Evolutionary conservation across 2,113 vertebrate genomes (phyloP).

Genomic region (Alligator mississippiensis): DNA sequence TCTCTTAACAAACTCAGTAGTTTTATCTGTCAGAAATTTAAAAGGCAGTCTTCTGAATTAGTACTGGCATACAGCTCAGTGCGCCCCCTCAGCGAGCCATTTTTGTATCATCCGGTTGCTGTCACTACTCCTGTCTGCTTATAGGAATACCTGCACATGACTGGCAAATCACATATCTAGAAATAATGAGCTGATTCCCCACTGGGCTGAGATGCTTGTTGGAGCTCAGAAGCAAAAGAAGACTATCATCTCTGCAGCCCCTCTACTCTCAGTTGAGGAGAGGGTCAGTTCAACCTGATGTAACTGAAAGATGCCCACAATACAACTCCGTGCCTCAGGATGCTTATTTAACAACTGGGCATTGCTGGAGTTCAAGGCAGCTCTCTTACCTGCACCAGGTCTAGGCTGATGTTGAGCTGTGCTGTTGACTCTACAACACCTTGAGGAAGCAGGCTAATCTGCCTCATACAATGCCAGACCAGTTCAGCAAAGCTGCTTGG

Average conservation of each 20-base stretch:
- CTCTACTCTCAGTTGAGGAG: not conserved
- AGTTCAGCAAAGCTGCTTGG: not conserved
- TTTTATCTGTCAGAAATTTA: conserved; percentile 63
- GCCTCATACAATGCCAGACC: rapidly evolving
- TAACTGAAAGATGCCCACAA: not conserved
- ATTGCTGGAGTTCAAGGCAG: rapidly evolving
- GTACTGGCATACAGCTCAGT: not conserved
- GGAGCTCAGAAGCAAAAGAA: not conserved
- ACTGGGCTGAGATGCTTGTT: not conserved
- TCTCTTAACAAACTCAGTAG: conserved; percentile 56
- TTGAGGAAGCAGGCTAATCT: not conserved
- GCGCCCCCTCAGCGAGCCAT: too few species aligned
- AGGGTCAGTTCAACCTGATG: not conserved
- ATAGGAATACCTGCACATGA: not conserved
- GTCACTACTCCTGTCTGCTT: rapidly evolving
- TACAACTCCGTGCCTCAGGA: not conserved
- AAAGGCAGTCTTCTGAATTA: conserved; percentile 40
- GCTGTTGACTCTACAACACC: not conserved
- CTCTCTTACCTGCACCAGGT: not conserved
- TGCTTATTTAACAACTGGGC: not conserved
- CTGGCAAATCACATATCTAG: not conserved
- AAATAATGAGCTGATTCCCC: not conserved
- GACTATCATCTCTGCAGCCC: not conserved
- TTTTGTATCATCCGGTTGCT: conserved; percentile 3
- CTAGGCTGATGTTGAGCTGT: not conserved